These are phyloP conservation scores for Henricia sp. DNA, from an alignment of 53 echinoderm and acorn worm species.

Conservation along the genomic window DNA sequence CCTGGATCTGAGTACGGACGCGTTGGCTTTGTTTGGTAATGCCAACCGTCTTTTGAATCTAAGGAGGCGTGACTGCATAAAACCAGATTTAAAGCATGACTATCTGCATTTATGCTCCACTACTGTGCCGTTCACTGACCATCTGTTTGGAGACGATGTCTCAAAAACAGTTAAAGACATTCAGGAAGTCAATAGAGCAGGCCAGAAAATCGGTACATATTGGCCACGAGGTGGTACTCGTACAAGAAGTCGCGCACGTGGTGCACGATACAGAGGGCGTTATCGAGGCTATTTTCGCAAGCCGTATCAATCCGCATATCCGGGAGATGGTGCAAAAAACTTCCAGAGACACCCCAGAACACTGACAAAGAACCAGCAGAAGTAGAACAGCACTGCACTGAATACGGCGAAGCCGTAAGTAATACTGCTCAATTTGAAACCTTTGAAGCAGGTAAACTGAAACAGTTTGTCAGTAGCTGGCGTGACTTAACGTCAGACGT, in stretches of 20 bases:
- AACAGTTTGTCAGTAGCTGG: constrained; percentile 50
- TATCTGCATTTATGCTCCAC: constrained; percentile 47
- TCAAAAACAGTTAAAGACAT: constrained; percentile 51
- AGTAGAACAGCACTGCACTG: neutral
- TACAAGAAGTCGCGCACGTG: constrained; percentile 8
- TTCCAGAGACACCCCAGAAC: constrained; percentile 6
- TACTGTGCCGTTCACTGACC: constrained; percentile 51
- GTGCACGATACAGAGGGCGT: constrained; percentile 23
- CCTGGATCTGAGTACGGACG: constrained; percentile 49
- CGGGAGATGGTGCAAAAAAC: constrained; percentile 56
- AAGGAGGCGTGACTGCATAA: constrained; percentile 55
- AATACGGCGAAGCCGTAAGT: too few relatives aligned
- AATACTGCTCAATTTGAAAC: neutral
- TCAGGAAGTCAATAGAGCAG: constrained; percentile 56
- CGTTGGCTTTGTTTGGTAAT: constrained; percentile 51
- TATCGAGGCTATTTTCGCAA: constrained; percentile 14
- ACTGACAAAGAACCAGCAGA: constrained; percentile 20
- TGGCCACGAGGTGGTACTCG: neutral
- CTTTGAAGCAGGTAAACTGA: constrained; percentile 63
- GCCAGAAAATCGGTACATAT: constrained; percentile 31
- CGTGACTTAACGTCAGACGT: constrained; percentile 51
- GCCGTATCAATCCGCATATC: neutral
- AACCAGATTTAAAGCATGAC: constrained; percentile 45
- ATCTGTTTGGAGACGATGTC: constrained; percentile 62
- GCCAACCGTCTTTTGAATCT: constrained; percentile 53